Evolutionary conservation across 2,797 vertebrate genomes (phyloP), one percentile per base, ranked within the genome.

Genomic region (Falco concolor): DNA sequence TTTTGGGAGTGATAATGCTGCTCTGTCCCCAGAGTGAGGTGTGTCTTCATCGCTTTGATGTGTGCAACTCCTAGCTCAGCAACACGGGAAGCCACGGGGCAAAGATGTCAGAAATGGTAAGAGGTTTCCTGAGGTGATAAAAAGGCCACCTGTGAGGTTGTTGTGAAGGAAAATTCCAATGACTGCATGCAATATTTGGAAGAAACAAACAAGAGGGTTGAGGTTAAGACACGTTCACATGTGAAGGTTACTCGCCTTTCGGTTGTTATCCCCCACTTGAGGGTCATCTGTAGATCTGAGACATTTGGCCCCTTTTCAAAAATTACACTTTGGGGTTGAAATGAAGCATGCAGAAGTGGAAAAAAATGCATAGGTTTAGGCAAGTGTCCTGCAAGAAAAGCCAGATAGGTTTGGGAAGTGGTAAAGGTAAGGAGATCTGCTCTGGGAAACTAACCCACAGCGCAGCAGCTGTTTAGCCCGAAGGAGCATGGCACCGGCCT

Each of bases 111-210:
- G 84, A 90, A 92, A 89, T 69, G 50, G 91, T 64, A 85, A 93
- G 75, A 96, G 44, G 92, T 85, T 96, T 94, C 78, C 82, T 84
- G 93, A 92, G 88, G 86, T 95, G 92, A 95, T 75, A 83, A 67
- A 94, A 96, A 93, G 78, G 90, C 93, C 81, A 87, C 84, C 68
- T 65, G 68, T 84, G 81, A 91, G 38, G 21, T 52, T 79, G 81
- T 36, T 91, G 72, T 93, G 87, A 92, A 95, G 93, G 90, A 95
- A 94, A 93, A 96, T 93, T 92, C 89, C 94, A 87, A 12, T 87
- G 90, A 77, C 38, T 24, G 9, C 1, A 2, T 63, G 50, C 82
- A 92, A 24, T 86, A 91, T 86, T 94, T 93, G 63, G 50, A 92
- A 87, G 79, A 94, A 92, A 84, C 57, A 85, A 88, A 92, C 21